Base-by-base conservation (phyloP, 2,113 vertebrate species). In the Trochalopteron elliotii region DNA sequence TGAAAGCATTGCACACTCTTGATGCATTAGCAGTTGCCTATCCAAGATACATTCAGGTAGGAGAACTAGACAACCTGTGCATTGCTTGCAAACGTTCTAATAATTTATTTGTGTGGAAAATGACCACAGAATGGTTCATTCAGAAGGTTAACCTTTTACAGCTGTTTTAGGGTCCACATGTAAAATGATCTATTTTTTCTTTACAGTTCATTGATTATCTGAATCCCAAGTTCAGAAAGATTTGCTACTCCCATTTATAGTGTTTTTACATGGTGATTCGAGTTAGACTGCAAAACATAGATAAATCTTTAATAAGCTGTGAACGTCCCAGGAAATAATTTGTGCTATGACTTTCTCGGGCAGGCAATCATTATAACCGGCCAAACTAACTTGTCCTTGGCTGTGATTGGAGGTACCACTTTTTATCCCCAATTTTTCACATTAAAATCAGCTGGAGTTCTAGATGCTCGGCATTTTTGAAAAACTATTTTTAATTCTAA, bases 261-360 rank as follows among this genome's bases (percentile, higher is more conserved):
- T 56, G 40, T 23, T 82, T 93, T 92, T 74, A 95, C 42, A 59
- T 6, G n/a, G 79, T 72, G 30, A 89, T 86, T 74, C 59, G 33
- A 93, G 50, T 61, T 80, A 88, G 64, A 89, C 70, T 5, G 4
- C 35, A 92, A 90, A 93, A 83, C 37, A 47, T 13, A 35, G 59
- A 93, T 90, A 92, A 83, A 93, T 90, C 64, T 95, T 92, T 90
- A 92, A 89, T 86, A 77, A 92, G 72, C 59, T 75, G 83, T 63
- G 71, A 90, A 90, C 0, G 2, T 77, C 59, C 80, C 39, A 90
- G 67, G 76, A 89, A 93, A 42, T 70, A 88, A 83, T 71, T 74
- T 63, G 76, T 86, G 39, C 45, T 63, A 30, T 67, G 79, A 14
- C 80, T 70, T 81, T 74, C 80, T 78, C 0, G 0, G 80, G 72